Evolutionary conservation across 2,888 invertebrate genomes (phyloP), one percentile per base, ranked within the genome.

Genomic region (Drosophila flavopinicola): DNA sequence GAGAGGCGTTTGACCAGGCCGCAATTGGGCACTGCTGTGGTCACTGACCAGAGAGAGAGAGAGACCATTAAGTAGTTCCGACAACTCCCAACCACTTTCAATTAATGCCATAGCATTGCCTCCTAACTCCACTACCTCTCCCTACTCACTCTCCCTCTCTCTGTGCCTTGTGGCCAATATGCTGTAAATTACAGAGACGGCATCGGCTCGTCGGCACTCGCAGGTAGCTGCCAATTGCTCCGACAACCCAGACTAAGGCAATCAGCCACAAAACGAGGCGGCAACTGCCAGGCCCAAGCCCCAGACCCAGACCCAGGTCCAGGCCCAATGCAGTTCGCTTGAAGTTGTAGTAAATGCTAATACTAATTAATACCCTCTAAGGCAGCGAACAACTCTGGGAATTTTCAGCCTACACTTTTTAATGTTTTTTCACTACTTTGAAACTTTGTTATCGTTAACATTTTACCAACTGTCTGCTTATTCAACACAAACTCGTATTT

Each of bases 21-120:
- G 32, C 38, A 39, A 39, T 33, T 39, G 45, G 32, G 38, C 47
- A 29, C 25, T 38, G 39, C 42, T 39, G 33, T 66, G 51, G 45
- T 35, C 53, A 63, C 20, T 47, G 64, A 37, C 45, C 53, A 71
- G 32, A 10, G 6, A 15, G n/a, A 30, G 9, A 2, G 32, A 7
- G 7, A 7, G 9, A 20, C 52, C 70, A 57, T 70, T 72, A 72
- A 72, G 73, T 47, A 71, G 73, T 73, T 57, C 67, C 71, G 71
- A 71, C 71, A 63, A 73, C 71, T 63, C 68, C 68, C 64, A 64
- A 59, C 52, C 72, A 59, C 74, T 73, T 73, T 72, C 72, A 72
- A 72, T 73, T 72, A 72, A 73, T 59, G 63, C 38, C 37, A 20
- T 23, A 10, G 25, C 29, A 23, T 27, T 20, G 25, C 10, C 29